Conservation (phyloP, 30 jellyfish, hydroid and myxozoan genomes). For the Cassiopea andromeda region DNA sequence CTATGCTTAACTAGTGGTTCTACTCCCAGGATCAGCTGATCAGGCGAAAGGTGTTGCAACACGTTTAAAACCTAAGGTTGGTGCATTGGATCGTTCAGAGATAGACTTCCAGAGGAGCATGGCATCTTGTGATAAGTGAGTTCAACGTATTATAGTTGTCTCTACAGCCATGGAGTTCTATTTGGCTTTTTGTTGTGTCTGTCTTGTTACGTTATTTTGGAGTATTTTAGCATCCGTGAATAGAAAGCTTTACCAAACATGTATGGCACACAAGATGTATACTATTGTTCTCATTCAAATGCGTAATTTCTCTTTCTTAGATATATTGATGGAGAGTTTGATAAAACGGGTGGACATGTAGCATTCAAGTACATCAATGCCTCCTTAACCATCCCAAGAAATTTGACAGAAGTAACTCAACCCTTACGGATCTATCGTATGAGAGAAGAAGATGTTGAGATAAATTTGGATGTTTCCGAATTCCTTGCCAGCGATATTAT, state of each 20-base stretch:
- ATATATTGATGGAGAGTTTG: not conserved
- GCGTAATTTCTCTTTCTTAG: not conserved
- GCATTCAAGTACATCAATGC: not conserved
- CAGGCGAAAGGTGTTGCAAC: not conserved
- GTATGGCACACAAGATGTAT: too few species aligned
- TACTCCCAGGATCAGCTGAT: not conserved
- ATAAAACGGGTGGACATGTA: conserved; percentile 11
- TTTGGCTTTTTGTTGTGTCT: not conserved
- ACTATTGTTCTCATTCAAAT: too few species aligned
- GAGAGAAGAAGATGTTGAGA: not conserved
- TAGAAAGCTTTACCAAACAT: not conserved
- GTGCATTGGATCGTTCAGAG: not conserved
- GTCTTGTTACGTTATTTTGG: not conserved
- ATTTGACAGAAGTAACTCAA: not conserved
- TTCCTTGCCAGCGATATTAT: not conserved
- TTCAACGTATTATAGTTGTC: not conserved
- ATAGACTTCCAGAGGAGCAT: not conserved
- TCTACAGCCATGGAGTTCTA: too few species aligned
- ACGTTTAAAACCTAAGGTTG: not conserved
- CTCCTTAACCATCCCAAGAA: conserved; percentile 28
- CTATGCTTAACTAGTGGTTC: not conserved
- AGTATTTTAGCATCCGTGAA: not conserved
- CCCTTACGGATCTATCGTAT: not conserved
- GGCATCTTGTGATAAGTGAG: not conserved
- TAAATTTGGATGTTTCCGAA: not conserved